Base-by-base conservation (phyloP, 2,888 invertebrate species). In the Pandemis heparana region DNA sequence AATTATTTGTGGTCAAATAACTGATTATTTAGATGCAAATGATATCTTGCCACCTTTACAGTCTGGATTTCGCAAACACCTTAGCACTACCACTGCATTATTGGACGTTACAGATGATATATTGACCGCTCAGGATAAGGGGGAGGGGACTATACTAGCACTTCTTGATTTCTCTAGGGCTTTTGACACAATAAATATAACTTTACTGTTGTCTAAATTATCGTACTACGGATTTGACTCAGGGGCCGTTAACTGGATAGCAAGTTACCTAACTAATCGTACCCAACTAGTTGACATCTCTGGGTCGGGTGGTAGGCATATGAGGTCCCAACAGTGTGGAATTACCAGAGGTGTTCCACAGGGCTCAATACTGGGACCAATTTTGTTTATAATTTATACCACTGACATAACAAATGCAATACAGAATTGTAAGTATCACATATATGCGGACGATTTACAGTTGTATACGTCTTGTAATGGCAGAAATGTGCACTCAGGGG, bases 151-250 rank as follows among this genome's bases (percentile, higher is more conserved):
- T 1, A 59, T 77, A 0, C 16, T 80, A 2, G 68, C 71, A 0
- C 14, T 80, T 12, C 64, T 79, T 0, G 79, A 79, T 59, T 79
- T 71, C 48, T 78, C 78, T 0, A 69, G 78, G 6, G 79, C 79
- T 0, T 78, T 79, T 63, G 79, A 79, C 51, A 39, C 56, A 4
- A 39, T 66, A 3, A 76, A 78, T 60, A 61, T 48, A 0, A 10
- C 65, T 0, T 56, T 78, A 0, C 32, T 78, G 0, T 23, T 78
- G 0, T 77, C 77, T 0, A 79, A 79, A 53, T 39, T 79, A 8
- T 9, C 61, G 0, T 78, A 56, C 48, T 79, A 80, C 48, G 78
- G 78, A 0, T 77, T 78, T 66, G 61, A 75, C 10, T 0, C 3
- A 4, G 9, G 59, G 0, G 10, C 77, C 7, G n/a, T 76, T 0